Base-by-base conservation (phyloP, 2,888 invertebrate genomes). In the Sesamia inferens region DNA sequence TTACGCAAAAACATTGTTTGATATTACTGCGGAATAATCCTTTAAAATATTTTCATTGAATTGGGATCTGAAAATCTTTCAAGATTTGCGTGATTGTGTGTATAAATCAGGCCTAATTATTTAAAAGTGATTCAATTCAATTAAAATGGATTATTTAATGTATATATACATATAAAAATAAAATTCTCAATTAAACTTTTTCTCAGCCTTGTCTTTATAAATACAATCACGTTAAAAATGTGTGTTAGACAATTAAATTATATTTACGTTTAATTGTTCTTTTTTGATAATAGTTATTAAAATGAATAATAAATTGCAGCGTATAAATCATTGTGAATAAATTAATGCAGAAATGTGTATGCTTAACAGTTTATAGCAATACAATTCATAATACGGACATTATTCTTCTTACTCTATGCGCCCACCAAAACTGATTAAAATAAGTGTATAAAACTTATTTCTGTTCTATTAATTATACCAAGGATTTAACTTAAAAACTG, bases 321-420 rank as follows among this genome's bases (percentile, higher is more conserved):
- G 55, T 73, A 76, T 71, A 71, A 74, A 66, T 31, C 19, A 77
- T 82, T 84, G 72, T 76, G 73, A 76, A 79, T 81, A 76, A 68
- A 83, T 71, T 68, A 78, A 69, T 80, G 68, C 76, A 76, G 68
- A 76, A 67, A 71, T 72, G 67, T 84, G 85, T 84, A 86, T 44
- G 82, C 84, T 85, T 78, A 66, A 79, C 62, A 70, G 66, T 76
- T 72, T 74, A 74, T 83, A 74, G 65, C 57, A 78, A 74, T 78
- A 72, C 86, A 84, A 84, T 85, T 2, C 31, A 31, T 31, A 81
- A 77, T 84, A 78, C 65, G 63, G 63, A 78, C 59, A 79, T 68
- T 76, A 79, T 84, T 67, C 72, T 75, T 75, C 63, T 42, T 81
- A 63, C 61, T 78, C 64, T 75, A 39, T 66, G 83, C 83, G 85